Evolutionary conservation across 2,113 vertebrate genomes (phyloP), one percentile per base, ranked within the genome.

Genomic region (Heloderma charlesbogerti): DNA sequence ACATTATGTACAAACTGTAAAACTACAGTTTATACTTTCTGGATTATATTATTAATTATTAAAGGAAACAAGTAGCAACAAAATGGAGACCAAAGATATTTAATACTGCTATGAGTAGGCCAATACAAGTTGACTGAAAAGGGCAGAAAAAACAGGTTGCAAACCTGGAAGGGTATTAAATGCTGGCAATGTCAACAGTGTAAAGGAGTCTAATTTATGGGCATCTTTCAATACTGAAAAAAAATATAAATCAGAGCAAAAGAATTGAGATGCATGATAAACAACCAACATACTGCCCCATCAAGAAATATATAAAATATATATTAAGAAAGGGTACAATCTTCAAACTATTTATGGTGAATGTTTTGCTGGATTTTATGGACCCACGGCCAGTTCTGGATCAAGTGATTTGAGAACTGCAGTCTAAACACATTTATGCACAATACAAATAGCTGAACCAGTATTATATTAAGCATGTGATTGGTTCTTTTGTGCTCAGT

Each of bases 1-100:
- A 92, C 40, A 88, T 25, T 91, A 79, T 79, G 83, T 89, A 22
- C n/a, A n/a, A n/a, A n/a, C n/a, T n/a, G n/a, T n/a, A n/a, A n/a
- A 90, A 8, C 1, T 16, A 15, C 20, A 92, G 1, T 63, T 51
- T 69, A 66, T 27, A 34, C 81, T 86, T 91, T 89, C 54, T 40
- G 54, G 45, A 12, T 82, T 18, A 12, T 72, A 71, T 88, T 94
- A 87, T 77, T 91, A 92, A 25, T 69, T 71, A 91, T 57, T 72
- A 84, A n/a, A n/a, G n/a, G 15, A 66, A n/a, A 81, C 31, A 71
- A 72, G 67, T 31, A n/a, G 83, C 57, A 1, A 57, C 48, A 63
- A 75, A 34, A 34, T 1, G 27, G 7, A 87, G 4, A 15, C 34
- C 6, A 78, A 77, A 37, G 4, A 51, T 22, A 2, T 48, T 85